A percentile compares a stretch with the other conserved stretches of the same genome.
phyloP scores from a whole-genome alignment of 2,888 invertebrate genomes.

The Sthenelais limicola region DNA sequence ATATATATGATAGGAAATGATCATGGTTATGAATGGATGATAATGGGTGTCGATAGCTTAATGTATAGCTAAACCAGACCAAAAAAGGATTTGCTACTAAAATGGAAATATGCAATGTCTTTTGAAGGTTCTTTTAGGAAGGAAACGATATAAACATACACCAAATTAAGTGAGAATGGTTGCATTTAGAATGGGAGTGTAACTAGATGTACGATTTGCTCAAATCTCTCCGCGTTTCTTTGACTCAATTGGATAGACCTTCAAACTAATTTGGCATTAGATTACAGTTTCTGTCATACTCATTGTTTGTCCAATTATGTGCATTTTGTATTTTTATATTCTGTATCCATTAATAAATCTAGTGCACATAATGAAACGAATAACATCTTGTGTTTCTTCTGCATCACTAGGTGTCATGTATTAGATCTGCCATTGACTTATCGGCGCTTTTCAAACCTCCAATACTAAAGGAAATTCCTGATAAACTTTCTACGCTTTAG shows the following conservation, averaged over 20 bases:
- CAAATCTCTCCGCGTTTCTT: conserved; percentile 34
- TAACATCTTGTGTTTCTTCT: conserved; percentile 27
- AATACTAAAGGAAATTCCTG: too few relatives aligned
- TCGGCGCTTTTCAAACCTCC: too few relatives aligned
- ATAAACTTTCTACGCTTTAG: too few relatives aligned
- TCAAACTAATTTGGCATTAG: conserved; percentile 41
- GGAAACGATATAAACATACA: conserved; percentile 29
- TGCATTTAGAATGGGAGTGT: conserved; percentile 40
- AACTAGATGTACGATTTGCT: conserved; percentile 42
- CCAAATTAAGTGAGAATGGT: conserved; percentile 34
- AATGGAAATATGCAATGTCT: conserved; percentile 38
- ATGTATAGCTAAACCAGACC: conserved; percentile 23
- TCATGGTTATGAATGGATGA: neutral
- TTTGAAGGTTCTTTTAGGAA: conserved; percentile 30
- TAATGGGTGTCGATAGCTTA: conserved; percentile 21
- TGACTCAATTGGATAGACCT: conserved; percentile 44
- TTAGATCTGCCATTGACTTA: too few relatives aligned
- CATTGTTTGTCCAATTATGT: conserved; percentile 45
- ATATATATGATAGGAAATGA: neutral
- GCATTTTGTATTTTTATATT: conserved; percentile 47
- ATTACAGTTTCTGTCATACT: conserved; percentile 43
- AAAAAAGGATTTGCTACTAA: conserved; percentile 35
- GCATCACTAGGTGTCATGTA: too few relatives aligned
- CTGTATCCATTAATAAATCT: conserved; percentile 44
- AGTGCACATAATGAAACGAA: conserved; percentile 39